Evolutionary conservation across 1,140 invertebrate genomes (phyloP).

Genomic region (Hetaerina americana): DNA sequence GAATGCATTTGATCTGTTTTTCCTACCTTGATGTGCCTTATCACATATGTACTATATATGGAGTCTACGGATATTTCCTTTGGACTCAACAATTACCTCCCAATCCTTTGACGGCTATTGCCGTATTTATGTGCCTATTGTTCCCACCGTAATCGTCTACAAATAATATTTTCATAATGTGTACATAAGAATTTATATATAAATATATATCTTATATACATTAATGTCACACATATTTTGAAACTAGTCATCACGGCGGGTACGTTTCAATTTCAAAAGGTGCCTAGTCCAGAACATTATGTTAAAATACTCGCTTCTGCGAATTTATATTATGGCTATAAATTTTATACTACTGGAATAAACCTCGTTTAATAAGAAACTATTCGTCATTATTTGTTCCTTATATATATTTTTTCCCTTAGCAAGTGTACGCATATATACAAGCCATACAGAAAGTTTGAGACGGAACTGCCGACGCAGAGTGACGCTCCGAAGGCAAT

Average conservation of each 20-base stretch:
- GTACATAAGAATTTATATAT: too few relatives aligned
- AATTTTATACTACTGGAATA: slow-evolving; percentile 1
- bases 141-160: background rate
- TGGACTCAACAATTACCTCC: background rate
- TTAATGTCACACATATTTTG: background rate
- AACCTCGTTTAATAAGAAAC: background rate
- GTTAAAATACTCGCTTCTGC: background rate
- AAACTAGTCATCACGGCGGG: background rate
- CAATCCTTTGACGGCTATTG: background rate
- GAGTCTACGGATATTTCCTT: background rate
- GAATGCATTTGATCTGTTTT: background rate
- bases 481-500: too few relatives aligned
- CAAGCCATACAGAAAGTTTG: too few relatives aligned
- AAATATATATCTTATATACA: too few relatives aligned
- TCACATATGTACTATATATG: background rate
- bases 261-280: background rate
- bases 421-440: too few relatives aligned
- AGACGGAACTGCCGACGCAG: too few relatives aligned
- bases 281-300: background rate
- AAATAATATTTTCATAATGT: background rate
- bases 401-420: too few relatives aligned
- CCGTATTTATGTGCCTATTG: background rate
- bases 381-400: background rate
- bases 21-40: background rate
- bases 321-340: background rate